phyloP scores from a whole-genome alignment of 2,888 invertebrate genomes.

The Dasypolia templi region DNA sequence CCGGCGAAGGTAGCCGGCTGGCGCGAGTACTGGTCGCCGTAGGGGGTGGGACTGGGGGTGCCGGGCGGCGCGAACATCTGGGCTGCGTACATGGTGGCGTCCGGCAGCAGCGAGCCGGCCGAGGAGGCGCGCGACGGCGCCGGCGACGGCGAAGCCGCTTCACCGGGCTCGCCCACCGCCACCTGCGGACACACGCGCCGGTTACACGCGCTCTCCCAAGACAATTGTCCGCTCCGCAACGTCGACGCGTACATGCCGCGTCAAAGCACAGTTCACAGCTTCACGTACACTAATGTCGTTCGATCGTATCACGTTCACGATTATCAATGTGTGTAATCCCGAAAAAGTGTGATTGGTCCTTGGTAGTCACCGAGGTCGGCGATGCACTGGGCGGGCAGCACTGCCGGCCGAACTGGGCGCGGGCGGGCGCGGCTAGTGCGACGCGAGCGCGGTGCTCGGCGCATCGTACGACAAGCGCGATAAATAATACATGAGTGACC shows the following conservation, averaged over 20 bases:
- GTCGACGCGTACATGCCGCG: slow-evolving; percentile 91
- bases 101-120: slow-evolving; percentile 90
- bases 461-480: slow-evolving; percentile 91
- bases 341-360: slow-evolving; percentile 72
- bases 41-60: slow-evolving; percentile 92
- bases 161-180: slow-evolving; percentile 90
- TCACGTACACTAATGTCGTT: slow-evolving; percentile 86
- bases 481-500: slow-evolving; percentile 90
- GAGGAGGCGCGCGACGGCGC: slow-evolving; percentile 91
- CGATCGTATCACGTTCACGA: slow-evolving; percentile 82
- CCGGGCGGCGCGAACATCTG: slow-evolving; percentile 93
- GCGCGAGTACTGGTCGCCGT: slow-evolving; percentile 88
- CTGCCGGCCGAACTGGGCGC: slow-evolving; percentile 91
- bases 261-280: slow-evolving; percentile 88
- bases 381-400: slow-evolving; percentile 90
- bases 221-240: slow-evolving; percentile 90
- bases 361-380: slow-evolving; percentile 88
- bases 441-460: slow-evolving; percentile 90
- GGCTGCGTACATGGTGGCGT: slow-evolving; percentile 92
- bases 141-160: slow-evolving; percentile 91
- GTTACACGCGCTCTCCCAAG: slow-evolving; percentile 92
- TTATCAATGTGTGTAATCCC: slow-evolving; percentile 76
- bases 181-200: slow-evolving; percentile 92
- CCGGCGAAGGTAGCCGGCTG: slow-evolving; percentile 91
- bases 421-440: slow-evolving; percentile 90